Conservation (phyloP, 2,888 invertebrate species). For the Amiota minor region DNA sequence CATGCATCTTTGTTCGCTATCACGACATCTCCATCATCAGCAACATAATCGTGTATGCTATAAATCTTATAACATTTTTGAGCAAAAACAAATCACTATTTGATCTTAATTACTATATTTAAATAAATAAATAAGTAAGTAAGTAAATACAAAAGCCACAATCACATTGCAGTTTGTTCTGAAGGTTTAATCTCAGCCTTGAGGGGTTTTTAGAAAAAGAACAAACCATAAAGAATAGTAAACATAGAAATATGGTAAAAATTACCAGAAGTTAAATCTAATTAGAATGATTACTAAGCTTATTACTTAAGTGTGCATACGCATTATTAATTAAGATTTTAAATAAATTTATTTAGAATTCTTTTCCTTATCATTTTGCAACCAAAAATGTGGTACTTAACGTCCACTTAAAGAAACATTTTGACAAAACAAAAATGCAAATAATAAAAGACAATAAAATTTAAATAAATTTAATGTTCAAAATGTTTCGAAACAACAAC, state of each 20-base stretch:
- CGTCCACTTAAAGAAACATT: too few species aligned
- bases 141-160: background rate
- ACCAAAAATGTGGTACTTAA: too few species aligned
- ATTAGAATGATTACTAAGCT: background rate
- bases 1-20: background rate
- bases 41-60: background rate
- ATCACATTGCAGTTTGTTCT: background rate
- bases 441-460: too few species aligned
- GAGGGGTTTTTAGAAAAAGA: background rate
- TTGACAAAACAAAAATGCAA: too few species aligned
- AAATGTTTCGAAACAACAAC: background rate
- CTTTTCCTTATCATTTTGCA: too few species aligned
- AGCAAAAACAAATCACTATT: background rate
- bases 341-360: background rate
- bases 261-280: background rate
- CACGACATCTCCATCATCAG: background rate
- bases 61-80: background rate
- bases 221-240: background rate
- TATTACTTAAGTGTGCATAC: background rate
- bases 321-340: background rate
- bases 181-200: constrained; percentile 8
- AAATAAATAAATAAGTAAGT: background rate
- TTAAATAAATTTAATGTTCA: too few species aligned
- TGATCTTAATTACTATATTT: background rate
- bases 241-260: too few species aligned